phyloP scores from a whole-genome alignment of 2,797 vertebrate genomes.

The Chromobotia macracanthus region DNA sequence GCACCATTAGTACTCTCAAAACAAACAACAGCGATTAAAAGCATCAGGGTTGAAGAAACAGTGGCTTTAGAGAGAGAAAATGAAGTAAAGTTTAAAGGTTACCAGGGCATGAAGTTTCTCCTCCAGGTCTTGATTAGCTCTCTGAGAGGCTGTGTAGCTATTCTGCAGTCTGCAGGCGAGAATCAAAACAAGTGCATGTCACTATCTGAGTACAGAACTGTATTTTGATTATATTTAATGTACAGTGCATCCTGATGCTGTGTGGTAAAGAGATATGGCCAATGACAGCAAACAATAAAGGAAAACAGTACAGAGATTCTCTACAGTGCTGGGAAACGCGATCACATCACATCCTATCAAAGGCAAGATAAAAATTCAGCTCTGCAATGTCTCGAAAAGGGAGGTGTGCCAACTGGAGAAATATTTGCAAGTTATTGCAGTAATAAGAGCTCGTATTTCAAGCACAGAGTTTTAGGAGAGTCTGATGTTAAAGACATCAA shows the following conservation, averaged over 20 bases:
- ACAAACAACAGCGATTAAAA: constrained; percentile 47
- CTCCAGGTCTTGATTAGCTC: constrained; percentile 96
- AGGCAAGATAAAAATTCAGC: not conserved
- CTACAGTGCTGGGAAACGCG: not conserved
- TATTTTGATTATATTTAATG: not conserved
- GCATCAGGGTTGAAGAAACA: constrained; percentile 40
- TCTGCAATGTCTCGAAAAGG: not conserved
- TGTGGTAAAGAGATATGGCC: not conserved
- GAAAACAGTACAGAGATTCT: not conserved
- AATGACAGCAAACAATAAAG: constrained; percentile 1
- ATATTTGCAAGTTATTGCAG: constrained; percentile 7
- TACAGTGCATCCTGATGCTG: not conserved
- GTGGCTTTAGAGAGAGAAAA: not conserved
- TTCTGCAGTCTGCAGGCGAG: constrained; percentile 87
- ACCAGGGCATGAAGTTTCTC: constrained; percentile 96
- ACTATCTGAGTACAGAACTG: constrained; percentile 6
- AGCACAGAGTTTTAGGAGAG: not conserved
- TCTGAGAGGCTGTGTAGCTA: constrained; percentile 95
- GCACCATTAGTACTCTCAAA: constrained; percentile 18
- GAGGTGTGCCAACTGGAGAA: not conserved
- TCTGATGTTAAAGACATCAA: constrained; percentile 29
- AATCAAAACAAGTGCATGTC: constrained; percentile 31
- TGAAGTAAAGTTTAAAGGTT: constrained; percentile 60
- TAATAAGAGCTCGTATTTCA: constrained; percentile 19
- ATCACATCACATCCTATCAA: not conserved